Conservation (phyloP, 2,113 vertebrate genomes). For the Asarcornis scutulata region DNA sequence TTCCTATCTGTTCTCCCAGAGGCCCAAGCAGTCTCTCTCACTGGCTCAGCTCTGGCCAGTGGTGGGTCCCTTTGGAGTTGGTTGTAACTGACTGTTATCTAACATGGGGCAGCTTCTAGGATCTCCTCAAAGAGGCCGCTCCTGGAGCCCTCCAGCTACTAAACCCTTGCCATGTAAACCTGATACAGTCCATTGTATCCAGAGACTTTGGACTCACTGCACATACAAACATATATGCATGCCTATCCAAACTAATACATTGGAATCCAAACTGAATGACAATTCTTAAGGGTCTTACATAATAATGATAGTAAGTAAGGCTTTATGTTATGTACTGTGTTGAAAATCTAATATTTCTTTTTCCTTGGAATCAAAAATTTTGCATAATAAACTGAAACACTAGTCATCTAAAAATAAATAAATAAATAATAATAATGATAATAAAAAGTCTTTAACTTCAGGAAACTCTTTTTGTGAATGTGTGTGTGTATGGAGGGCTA, state of each 20-base stretch:
- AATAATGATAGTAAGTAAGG: not conserved
- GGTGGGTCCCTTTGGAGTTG: no score
- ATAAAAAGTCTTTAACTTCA: not conserved
- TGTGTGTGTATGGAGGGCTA: not conserved
- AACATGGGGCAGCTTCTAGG: no score
- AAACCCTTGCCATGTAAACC: no score
- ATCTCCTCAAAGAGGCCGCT: no score
- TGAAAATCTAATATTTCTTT: not conserved
- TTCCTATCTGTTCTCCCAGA: no score
- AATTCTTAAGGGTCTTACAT: not conserved
- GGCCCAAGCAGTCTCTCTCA: no score
- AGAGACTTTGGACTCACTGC: not conserved
- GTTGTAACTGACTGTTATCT: no score
- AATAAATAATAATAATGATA: not conserved
- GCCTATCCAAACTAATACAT: not conserved
- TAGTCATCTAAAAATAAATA: not conserved
- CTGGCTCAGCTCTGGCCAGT: no score
- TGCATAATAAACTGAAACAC: not conserved
- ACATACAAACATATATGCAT: not conserved
- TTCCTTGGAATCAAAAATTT: not conserved
- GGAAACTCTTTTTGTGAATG: not conserved
- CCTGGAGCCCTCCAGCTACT: no score
- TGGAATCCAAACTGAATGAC: not conserved
- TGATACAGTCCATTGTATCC: not conserved
- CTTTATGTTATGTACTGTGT: not conserved